Evolutionary conservation across 2,113 vertebrate genomes (phyloP).

Genomic region (Sylvia atricapilla): DNA sequence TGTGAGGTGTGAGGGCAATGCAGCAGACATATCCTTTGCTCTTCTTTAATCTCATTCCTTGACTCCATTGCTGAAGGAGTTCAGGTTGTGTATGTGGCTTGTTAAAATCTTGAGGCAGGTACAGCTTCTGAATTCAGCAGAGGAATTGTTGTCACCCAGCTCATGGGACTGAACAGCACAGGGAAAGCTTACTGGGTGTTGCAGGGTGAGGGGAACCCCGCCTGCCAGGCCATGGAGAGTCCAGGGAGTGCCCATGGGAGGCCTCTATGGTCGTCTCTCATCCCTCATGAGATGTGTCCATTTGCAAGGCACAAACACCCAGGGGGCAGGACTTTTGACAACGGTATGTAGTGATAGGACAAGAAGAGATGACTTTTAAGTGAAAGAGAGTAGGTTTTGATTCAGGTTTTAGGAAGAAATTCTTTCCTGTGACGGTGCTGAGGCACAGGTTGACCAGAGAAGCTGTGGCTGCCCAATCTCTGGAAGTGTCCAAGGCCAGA

Average conservation of each 20-base stretch:
- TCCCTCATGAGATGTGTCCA: not conserved
- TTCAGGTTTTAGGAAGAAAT: not conserved
- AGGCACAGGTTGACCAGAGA: not conserved
- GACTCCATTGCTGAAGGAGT: not conserved
- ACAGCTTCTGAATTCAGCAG: not conserved
- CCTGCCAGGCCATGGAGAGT: not conserved
- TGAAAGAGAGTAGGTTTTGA: not conserved
- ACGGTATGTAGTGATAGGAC: not conserved
- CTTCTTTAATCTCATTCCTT: not conserved
- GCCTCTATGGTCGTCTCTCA: fast-evolving
- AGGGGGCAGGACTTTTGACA: not conserved
- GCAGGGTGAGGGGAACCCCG: not conserved
- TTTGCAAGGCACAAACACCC: not conserved
- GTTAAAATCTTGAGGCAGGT: not conserved
- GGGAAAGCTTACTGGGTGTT: not conserved
- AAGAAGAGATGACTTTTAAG: not conserved
- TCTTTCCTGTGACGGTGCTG: not conserved
- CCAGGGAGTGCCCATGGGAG: fast-evolving
- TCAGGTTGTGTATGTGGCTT: not conserved
- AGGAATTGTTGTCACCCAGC: not conserved
- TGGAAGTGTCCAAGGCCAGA: not conserved
- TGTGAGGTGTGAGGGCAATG: not conserved
- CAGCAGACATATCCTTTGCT: not conserved
- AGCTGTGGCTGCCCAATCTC: not conserved
- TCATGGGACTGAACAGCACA: not conserved